Conservation (phyloP, 2,888 invertebrate genomes). For the Apamea monoglypha region DNA sequence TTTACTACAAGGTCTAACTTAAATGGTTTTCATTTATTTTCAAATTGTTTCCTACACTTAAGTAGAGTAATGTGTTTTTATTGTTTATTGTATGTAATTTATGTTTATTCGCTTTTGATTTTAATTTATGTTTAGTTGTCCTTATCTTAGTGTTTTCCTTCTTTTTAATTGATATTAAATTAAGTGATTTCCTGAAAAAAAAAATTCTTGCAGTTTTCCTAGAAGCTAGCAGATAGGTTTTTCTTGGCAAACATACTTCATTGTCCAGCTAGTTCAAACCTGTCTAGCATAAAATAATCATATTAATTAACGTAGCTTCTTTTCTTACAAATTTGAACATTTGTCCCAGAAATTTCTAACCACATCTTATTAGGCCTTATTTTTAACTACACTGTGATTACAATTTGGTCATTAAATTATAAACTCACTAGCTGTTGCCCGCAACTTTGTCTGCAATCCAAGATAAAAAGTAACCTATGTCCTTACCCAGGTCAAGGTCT, state of each 20-base stretch:
- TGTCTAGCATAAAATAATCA: not conserved
- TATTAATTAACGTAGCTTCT: not conserved
- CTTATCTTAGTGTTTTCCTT: not conserved
- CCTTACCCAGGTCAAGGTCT: too few species aligned
- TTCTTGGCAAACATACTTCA: not conserved
- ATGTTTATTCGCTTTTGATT: not conserved
- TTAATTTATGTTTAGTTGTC: not conserved
- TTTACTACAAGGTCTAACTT: conserved; percentile 18
- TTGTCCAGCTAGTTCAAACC: not conserved
- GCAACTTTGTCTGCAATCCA: too few species aligned
- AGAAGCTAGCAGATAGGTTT: not conserved
- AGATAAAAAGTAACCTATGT: too few species aligned
- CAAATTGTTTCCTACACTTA: conserved; percentile 5
- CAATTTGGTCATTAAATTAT: too few species aligned
- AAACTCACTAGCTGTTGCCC: too few species aligned
- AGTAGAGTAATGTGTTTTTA: not conserved
- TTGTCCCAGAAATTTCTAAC: not conserved
- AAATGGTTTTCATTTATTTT: conserved; percentile 13
- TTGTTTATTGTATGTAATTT: not conserved
- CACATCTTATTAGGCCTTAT: not conserved
- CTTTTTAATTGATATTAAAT: not conserved
- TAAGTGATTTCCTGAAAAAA: not conserved
- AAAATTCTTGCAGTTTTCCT: not conserved
- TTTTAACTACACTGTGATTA: not conserved
- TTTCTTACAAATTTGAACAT: not conserved